Evolutionary conservation across 2,113 vertebrate species (phyloP).

Genomic region (Dicrurus megarhynchus): DNA sequence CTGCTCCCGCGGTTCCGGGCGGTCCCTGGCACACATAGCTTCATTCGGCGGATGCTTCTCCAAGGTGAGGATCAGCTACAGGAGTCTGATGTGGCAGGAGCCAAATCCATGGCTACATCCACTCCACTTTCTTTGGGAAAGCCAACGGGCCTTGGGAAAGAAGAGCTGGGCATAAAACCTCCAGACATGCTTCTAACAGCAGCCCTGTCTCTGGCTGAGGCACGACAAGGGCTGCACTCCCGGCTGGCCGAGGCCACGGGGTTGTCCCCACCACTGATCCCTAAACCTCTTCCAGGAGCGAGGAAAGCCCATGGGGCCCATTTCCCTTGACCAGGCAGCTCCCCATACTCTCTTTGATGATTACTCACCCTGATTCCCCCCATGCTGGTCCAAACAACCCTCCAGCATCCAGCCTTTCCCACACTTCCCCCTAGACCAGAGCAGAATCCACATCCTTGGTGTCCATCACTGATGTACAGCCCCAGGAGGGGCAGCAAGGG

Average conservation of each 20-base stretch:
- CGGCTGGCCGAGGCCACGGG: fast-evolving
- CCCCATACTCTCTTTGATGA: neutral
- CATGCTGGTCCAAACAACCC: neutral
- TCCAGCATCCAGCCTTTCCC: neutral
- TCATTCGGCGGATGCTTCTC: fast-evolving
- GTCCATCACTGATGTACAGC: neutral
- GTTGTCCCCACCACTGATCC: neutral
- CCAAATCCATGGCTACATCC: neutral
- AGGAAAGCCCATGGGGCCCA: fast-evolving
- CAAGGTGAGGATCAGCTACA: neutral
- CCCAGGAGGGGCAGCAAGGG: neutral
- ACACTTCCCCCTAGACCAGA: neutral
- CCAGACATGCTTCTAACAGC: neutral
- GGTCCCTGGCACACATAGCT: neutral
- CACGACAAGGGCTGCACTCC: neutral
- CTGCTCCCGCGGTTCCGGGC: neutral
- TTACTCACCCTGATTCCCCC: neutral
- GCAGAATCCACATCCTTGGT: neutral
- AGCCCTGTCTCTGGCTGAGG: neutral
- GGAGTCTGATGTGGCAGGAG: neutral
- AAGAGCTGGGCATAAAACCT: neutral
- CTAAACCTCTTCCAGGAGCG: neutral
- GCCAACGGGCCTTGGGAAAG: neutral
- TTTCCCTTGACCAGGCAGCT: neutral
- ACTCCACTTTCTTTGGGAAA: neutral